Base-by-base conservation (phyloP, 2,888 invertebrate genomes). In the Aleiodes leptofemur region DNA sequence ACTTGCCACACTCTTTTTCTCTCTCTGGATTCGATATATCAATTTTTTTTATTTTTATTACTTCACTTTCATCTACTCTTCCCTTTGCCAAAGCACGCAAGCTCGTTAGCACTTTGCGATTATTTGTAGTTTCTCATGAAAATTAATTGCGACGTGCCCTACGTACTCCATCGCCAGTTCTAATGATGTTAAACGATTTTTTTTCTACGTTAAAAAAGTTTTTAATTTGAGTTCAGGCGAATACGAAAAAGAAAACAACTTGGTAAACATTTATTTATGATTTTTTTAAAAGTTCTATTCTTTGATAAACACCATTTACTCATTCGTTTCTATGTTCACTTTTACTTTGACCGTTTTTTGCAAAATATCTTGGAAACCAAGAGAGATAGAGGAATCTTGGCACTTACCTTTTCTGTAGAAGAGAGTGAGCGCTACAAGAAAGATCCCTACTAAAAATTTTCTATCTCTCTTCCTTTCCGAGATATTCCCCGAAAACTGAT, bases 21-120 rank as follows among this genome's bases (percentile, higher is more conserved):
- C 64, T 48, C 64, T 3, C n/a, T 64, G 43, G 11, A 43, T n/a
- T 16, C 9, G 8, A 43, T 43, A 3, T 43, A 43, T 43, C 38
- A 8, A 5, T 43, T 61, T 16, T 43, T 23, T 59, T 61, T 16
- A 16, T 23, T 59, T 34, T 38, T 59, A n/a, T 38, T 11, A n/a
- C 38, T 59, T 57, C 5, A 29, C 29, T 59, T n/a, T 59, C 23
- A 43, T 9, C 9, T 7, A 11, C 43, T 11, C 7, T 56, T 3
- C 23, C 1, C 3, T 11, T 16, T 16, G 61, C 61, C 34, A 43
- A 59, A 64, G 64, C 64, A 64, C 64, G 64, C 48, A 64, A 64
- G 43, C 64, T 64, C 61, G 61, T 61, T 61, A 61, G 38, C 43
- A 61, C 43, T 61, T n/a, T 43, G 9, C 64, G 64, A 64, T 64